phyloP scores from a whole-genome alignment of 2,888 invertebrate genomes.

The Noctua fimbriata region DNA sequence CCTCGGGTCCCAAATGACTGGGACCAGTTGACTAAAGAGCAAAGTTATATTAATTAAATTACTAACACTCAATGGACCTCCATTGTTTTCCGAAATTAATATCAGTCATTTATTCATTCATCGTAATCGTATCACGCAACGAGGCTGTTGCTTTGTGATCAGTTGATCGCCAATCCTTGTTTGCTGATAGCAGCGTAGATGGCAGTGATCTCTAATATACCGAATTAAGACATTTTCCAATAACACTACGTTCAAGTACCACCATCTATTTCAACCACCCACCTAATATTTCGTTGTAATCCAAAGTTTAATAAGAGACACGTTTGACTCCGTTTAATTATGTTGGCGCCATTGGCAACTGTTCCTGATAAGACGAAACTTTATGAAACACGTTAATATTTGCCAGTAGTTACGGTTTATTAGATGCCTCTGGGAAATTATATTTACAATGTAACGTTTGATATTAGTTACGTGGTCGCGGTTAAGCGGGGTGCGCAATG shows the following conservation, averaged over 20 bases:
- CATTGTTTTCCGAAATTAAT: no score
- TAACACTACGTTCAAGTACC: background rate
- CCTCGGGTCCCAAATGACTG: no score
- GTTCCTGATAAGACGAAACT: slow-evolving; percentile 68
- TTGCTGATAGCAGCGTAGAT: background rate
- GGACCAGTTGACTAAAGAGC: no score
- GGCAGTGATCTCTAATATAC: background rate
- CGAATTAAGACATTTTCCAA: slow-evolving; percentile 1
- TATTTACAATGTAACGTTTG: slow-evolving; percentile 68
- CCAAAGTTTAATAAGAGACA: slow-evolving; percentile 47
- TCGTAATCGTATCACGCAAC: no score
- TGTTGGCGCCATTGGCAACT: slow-evolving; percentile 64
- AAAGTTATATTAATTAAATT: no score
- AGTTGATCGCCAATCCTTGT: background rate
- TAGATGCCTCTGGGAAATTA: slow-evolving; percentile 69
- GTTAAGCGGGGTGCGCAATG: slow-evolving; percentile 46
- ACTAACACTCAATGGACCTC: no score
- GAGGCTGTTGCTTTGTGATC: no score
- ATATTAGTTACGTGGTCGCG: slow-evolving; percentile 62
- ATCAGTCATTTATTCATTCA: no score
- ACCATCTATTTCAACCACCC: slow-evolving; percentile 11
- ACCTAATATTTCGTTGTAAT: slow-evolving; percentile 49
- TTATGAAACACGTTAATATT: slow-evolving; percentile 71
- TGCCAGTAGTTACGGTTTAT: slow-evolving; percentile 63
- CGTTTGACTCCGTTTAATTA: slow-evolving; percentile 62